A percentile compares a stretch with the other conserved stretches of the same genome.
Conservation (phyloP, 53 echinoderm and acorn worm genomes). For the Zoroaster sp. region DNA sequence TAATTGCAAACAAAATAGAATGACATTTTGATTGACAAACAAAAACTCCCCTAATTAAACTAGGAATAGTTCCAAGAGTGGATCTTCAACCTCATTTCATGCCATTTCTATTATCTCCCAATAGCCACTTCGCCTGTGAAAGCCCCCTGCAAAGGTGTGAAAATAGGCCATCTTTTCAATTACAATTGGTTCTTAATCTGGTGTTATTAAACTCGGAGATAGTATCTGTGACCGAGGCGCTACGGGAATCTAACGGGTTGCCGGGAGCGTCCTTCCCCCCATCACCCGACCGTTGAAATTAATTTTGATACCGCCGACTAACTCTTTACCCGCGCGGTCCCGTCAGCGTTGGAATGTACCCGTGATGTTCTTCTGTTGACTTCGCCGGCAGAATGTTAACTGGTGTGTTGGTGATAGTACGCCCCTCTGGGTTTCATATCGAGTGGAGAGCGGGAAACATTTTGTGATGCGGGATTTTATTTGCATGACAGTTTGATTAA, state of each 20-base stretch:
- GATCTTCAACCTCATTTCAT: constrained; percentile 23
- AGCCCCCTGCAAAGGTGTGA: constrained; percentile 43
- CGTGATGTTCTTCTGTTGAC: neutral
- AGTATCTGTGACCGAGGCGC: constrained; percentile 24
- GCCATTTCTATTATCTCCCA: neutral
- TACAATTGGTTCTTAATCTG: constrained; percentile 60
- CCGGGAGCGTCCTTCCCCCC: constrained; percentile 36
- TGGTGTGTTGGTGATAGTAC: neutral
- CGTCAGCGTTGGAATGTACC: constrained; percentile 37
- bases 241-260: constrained; percentile 51
- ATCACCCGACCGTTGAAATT: constrained; percentile 31
- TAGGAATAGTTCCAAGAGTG: neutral
- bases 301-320: constrained; percentile 26
- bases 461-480: neutral
- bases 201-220: constrained; percentile 57
- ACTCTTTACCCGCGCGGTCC: neutral
- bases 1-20: constrained; percentile 59
- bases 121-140: neutral
- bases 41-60: constrained; percentile 36
- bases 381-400: constrained; percentile 18
- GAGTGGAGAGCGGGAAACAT: neutral
- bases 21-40: constrained; percentile 56
- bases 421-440: constrained; percentile 2
- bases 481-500: constrained; percentile 33
- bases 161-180: constrained; percentile 57